Conservation (phyloP, 64 coral and sea anemone species). For the Acropora tenuis region DNA sequence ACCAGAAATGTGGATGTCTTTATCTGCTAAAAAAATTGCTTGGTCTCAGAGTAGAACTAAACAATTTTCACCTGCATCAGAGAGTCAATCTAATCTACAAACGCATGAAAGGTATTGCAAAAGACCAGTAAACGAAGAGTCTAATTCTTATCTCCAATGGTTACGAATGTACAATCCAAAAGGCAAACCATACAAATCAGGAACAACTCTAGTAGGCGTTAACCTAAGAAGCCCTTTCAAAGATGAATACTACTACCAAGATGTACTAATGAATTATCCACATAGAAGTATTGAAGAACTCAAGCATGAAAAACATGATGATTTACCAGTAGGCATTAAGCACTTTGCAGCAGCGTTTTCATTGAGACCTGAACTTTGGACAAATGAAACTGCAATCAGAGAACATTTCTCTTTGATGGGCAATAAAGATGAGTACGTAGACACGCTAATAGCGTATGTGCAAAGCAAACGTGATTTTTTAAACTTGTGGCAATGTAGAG, state of each 20-base stretch:
- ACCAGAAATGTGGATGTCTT: constrained; percentile 60
- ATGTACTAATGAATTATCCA: not conserved
- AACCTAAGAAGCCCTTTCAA: not conserved
- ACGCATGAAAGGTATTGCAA: not conserved
- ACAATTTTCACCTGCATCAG: not conserved
- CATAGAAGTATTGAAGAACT: not conserved
- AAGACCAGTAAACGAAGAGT: not conserved
- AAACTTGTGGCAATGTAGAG: not conserved
- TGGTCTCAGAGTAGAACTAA: constrained; percentile 9
- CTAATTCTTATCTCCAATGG: not conserved
- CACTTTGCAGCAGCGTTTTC: not conserved
- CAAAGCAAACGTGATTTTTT: not conserved
- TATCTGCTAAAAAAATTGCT: not conserved
- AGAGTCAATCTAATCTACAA: not conserved
- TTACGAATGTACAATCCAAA: not conserved
- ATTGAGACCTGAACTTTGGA: not conserved
- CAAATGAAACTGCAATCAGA: not conserved
- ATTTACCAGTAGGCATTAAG: not conserved
- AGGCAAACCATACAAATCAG: not conserved
- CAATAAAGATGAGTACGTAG: not conserved
- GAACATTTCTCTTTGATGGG: not conserved
- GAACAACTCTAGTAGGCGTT: not conserved
- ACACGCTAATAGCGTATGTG: not conserved
- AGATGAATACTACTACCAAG: not conserved
- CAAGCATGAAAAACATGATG: not conserved